A percentile compares a stretch with the other conserved stretches of the same genome.
These are phyloP conservation scores for Heliconius cydno DNA, from an alignment of 2,888 invertebrate genomes.

Conservation along the genomic window DNA sequence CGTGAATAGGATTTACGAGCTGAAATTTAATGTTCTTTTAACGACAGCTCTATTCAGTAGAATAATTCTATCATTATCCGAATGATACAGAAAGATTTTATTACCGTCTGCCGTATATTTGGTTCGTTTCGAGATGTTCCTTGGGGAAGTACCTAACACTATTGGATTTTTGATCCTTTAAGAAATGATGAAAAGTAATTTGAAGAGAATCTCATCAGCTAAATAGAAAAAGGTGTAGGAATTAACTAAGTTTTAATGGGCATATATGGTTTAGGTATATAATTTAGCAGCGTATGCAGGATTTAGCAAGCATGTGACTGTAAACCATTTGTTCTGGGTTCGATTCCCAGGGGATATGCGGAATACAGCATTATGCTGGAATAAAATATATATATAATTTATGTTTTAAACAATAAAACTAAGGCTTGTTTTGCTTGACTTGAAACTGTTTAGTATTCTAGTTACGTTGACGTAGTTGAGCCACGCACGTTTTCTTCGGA, in stretches of 20 bases:
- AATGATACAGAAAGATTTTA: slow-evolving; percentile 43
- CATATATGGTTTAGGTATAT: not conserved
- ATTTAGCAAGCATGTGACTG: no score
- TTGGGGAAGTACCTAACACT: slow-evolving; percentile 31
- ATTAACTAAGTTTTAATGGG: no score
- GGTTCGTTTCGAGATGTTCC: slow-evolving; percentile 34
- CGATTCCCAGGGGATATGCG: no score
- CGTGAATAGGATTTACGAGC: slow-evolving; percentile 50
- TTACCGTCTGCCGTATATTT: slow-evolving; percentile 41
- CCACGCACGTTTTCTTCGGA: slow-evolving; percentile 43
- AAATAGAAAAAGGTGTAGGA: not conserved
- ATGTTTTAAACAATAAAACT: slow-evolving; percentile 22
- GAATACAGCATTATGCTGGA: no score
- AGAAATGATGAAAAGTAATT: not conserved
- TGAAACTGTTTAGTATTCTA: slow-evolving; percentile 42
- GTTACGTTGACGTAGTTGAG: slow-evolving; percentile 35
- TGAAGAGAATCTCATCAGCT: not conserved
- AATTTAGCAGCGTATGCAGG: no score
- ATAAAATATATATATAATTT: not conserved
- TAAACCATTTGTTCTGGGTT: no score
- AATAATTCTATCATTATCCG: slow-evolving; percentile 43
- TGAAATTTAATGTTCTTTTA: slow-evolving; percentile 48
- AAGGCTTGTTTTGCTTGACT: slow-evolving; percentile 25
- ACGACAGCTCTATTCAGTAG: slow-evolving; percentile 46
- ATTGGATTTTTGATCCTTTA: slow-evolving; percentile 26